Base-by-base conservation (phyloP, 2,888 invertebrate genomes). In the Eulithis prunata region DNA sequence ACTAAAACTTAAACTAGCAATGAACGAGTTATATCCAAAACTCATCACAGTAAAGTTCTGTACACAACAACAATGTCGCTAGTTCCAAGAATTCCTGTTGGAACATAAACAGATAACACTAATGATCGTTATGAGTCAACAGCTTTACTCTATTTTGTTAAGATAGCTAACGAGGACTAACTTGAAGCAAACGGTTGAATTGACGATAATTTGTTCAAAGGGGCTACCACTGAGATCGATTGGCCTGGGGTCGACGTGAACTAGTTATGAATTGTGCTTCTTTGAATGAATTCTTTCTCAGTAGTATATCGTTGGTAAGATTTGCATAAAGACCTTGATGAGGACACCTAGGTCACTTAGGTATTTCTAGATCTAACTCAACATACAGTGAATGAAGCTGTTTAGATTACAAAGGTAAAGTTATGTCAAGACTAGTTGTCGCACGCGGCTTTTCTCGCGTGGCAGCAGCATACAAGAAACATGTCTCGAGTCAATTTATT, bases 111-210 rank as follows among this genome's bases (percentile, higher is more conserved):
- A 68, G 73, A 73, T 72, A 75, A 68, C 71, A 65, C 71, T 77
- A 73, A 75, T 78, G 77, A 78, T 75, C 69, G 71, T 54, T 10
- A 12, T 75, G 75, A 78, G 80, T 82, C 78, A 82, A 84, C 79
- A 78, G 75, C 70, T 70, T 77, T 74, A 74, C 78, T 81, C 82
- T 82, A 84, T 86, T 86, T 82, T 76, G 79, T 86, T 77, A 79
- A 85, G 86, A 88, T 86, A 87, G 81, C 80, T 72, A 74, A 72
- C 71, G 67, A 71, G 68, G 58, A 69, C 68, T 68, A 70, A 90
- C 90, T 89, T 89, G 81, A 78, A 81, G 80, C 77, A 83, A 87
- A 86, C 81, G 87, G 82, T 81, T 80, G 78, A 71, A 69, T 72
- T 72, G 68, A 62, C 54, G 66, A 62, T 65, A 68, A 69, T 75